Evolutionary conservation across 2,888 invertebrate genomes (phyloP).

Genomic region (Andricus curvator): DNA sequence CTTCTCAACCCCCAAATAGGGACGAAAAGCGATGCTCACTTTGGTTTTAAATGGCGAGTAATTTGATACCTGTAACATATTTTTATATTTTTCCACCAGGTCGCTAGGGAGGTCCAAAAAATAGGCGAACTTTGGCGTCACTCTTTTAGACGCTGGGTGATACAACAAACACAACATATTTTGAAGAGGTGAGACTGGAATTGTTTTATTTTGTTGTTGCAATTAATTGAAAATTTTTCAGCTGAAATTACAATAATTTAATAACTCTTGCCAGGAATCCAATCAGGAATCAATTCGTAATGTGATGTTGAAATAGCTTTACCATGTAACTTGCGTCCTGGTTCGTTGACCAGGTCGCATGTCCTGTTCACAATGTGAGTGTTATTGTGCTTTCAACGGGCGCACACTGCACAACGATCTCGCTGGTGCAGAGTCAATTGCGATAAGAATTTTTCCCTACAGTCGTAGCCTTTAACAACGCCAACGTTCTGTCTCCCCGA

Average conservation of each 20-base stretch:
- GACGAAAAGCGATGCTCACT: too few species aligned
- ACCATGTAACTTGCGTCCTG: constrained; percentile 64
- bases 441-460: constrained; percentile 41
- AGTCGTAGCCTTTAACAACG: constrained; percentile 7
- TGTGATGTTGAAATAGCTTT: constrained; percentile 32
- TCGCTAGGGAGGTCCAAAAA: too few species aligned
- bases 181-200: too few species aligned
- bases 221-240: too few species aligned
- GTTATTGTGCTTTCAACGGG: constrained; percentile 45
- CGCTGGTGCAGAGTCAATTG: constrained; percentile 50
- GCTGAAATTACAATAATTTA: neutral
- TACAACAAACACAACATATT: too few species aligned
- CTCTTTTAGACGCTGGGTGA: too few species aligned
- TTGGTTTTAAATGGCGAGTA: too few species aligned
- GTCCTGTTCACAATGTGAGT: constrained; percentile 54
- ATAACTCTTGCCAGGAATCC: neutral
- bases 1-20: too few species aligned
- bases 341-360: constrained; percentile 71
- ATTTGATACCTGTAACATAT: too few species aligned
- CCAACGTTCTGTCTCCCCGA: neutral
- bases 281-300: neutral
- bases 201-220: too few species aligned
- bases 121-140: too few species aligned
- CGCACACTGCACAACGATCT: constrained; percentile 47
- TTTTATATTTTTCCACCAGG: too few species aligned